phyloP scores from a whole-genome alignment of 1,140 invertebrate genomes.

The Steinernema feltiae region DNA sequence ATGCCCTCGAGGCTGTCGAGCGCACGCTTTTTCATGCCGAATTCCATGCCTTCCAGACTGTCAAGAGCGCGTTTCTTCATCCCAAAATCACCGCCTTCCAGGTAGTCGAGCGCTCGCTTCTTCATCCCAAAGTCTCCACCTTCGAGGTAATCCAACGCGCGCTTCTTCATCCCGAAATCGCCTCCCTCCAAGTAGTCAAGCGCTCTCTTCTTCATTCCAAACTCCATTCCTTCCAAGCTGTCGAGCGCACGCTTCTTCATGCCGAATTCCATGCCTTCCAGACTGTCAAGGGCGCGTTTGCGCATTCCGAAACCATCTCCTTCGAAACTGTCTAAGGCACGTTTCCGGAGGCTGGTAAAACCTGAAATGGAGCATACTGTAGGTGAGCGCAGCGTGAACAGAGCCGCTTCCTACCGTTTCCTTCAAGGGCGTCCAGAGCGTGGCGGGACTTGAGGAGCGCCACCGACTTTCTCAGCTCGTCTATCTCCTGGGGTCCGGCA shows the following conservation, averaged over 20 bases:
- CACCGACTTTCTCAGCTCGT: not conserved
- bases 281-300: slow-evolving; percentile 16
- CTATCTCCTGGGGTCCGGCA: not conserved
- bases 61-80: slow-evolving; percentile 4
- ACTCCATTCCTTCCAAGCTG: not conserved
- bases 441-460: not conserved
- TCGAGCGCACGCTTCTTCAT: slow-evolving; percentile 4
- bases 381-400: not conserved
- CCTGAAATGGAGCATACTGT: not conserved
- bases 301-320: slow-evolving; percentile 16
- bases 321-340: slow-evolving; percentile 5
- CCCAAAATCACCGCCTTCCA: not conserved
- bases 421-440: not conserved
- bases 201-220: slow-evolving; percentile 11
- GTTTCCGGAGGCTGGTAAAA: not conserved
- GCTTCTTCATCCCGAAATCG: slow-evolving; percentile 18
- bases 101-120: not conserved
- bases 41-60: slow-evolving; percentile 3
- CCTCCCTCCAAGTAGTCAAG: slow-evolving; percentile 6
- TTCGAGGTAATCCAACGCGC: not conserved
- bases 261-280: not conserved
- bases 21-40: slow-evolving; percentile 20
- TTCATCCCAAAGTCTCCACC: not conserved
- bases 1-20: slow-evolving; percentile 18
- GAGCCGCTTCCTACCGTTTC: not conserved